These are phyloP conservation scores for Rhea americana DNA, from an alignment of 2,113 vertebrate species.

Conservation along the genomic window DNA sequence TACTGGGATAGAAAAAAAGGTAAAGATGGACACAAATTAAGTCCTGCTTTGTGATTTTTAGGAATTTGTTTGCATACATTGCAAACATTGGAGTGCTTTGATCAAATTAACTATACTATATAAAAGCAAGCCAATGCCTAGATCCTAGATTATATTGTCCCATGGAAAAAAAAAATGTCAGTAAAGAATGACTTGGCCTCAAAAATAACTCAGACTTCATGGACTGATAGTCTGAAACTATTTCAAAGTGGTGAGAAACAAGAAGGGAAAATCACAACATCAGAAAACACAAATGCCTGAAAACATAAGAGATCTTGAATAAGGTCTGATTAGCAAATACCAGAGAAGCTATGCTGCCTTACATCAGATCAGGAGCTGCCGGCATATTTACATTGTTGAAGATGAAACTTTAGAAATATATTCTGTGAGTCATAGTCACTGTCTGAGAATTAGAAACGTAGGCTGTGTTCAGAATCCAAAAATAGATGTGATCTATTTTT, in stretches of 20 bases:
- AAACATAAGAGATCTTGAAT: background rate
- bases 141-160: background rate
- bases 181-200: background rate
- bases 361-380: background rate
- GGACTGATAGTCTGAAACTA: background rate
- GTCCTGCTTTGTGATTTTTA: background rate
- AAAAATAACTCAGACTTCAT: background rate
- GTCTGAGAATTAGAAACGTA: background rate
- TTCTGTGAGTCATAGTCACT: background rate
- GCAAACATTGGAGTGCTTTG: background rate
- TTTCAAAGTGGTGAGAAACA: background rate
- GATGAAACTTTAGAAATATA: background rate
- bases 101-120: background rate
- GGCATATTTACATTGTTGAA: background rate
- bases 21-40: background rate
- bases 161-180: background rate
- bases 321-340: background rate
- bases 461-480: background rate
- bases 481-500: background rate
- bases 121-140: background rate
- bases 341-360: background rate
- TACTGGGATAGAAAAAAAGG: background rate
- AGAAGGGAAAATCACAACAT: background rate
- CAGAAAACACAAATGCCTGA: background rate
- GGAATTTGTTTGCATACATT: slow-evolving; percentile 11